Evolutionary conservation across 2,888 invertebrate genomes (phyloP), one percentile per base, ranked within the genome.

Genomic region (Limnephilus lunatus): DNA sequence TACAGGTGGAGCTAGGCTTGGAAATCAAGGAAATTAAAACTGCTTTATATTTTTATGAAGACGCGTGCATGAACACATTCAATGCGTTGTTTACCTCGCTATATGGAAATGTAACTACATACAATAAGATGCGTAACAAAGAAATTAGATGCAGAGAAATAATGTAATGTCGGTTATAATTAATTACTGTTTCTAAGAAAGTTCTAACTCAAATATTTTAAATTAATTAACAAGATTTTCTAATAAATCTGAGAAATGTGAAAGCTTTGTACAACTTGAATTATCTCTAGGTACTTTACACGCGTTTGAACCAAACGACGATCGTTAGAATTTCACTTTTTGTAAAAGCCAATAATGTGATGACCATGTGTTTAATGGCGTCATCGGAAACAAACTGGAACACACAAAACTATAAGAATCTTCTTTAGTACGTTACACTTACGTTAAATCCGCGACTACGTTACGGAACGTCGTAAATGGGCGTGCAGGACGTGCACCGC

Each of bases 1-100:
- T 88, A 81, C 93, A 92, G 92, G 91, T 91, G 92, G 68, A 31
- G 44, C 87, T 53, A 53, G 31, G 48, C 87, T 82, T 31, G 82
- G 32, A 32, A 83, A 35, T 31, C 82, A 31, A n/a, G 82, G 15
- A 30, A 83, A 31, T 83, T 31, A 83, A 31, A 83, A 83, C 35
- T 15, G 25, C 83, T 83, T 83, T 83, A 83, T 35, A 83, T 83
- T 32, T 83, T 83, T 83, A 35, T 39, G 68, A 68, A 68, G 68
- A 35, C 39, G 32, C 31, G 83, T 35, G 83, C 83, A 25, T 32
- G 35, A 83, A n/a, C 19, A 9, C 83, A 19, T 32, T 35, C 25
- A 83, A 83, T 35, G 25, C 32, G 25, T 83, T 35, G 15, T 39
- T 35, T 25, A 83, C 32, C 39, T 35, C 32, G 83, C 68, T 68